Conservation (phyloP, 2,113 vertebrate species). For the Saccopteryx leptura region DNA sequence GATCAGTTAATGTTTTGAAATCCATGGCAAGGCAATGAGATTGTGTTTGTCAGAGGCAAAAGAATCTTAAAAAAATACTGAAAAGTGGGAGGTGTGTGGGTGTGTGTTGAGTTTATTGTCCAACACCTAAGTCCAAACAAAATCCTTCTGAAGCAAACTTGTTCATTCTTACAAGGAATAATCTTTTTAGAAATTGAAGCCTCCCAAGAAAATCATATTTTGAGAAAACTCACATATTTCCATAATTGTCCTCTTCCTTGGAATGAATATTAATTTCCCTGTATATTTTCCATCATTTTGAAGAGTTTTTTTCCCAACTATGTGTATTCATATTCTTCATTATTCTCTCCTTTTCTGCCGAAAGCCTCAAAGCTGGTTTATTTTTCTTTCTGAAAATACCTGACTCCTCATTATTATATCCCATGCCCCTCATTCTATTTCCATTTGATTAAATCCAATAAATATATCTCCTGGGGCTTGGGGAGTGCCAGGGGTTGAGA, state of each 20-base stretch:
- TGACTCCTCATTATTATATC: neutral
- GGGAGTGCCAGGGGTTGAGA: neutral
- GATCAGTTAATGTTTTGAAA: constrained; percentile 2
- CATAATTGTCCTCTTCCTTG: neutral
- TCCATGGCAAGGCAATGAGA: neutral
- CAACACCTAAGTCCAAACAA: neutral
- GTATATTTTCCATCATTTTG: constrained; percentile 24
- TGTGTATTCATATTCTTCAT: constrained; percentile 9
- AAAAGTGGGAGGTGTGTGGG: neutral
- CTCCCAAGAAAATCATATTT: neutral
- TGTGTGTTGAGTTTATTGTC: neutral
- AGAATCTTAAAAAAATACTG: neutral
- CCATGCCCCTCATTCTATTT: neutral
- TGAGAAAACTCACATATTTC: neutral
- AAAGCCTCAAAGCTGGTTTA: constrained; percentile 25
- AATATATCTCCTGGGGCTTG: constrained; percentile 14
- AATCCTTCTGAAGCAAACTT: neutral
- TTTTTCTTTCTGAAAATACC: constrained; percentile 27
- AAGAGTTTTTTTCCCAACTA: neutral
- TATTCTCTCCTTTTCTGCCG: constrained; percentile 20
- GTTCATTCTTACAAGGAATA: constrained; percentile 51
- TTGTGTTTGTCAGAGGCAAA: constrained; percentile 25
- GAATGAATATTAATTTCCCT: neutral
- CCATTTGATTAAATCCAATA: constrained; percentile 34
- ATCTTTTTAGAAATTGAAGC: constrained; percentile 45